These are phyloP conservation scores for Cassiopea andromeda DNA, from an alignment of 30 jellyfish, hydroid and myxozoan species.

Conservation along the genomic window DNA sequence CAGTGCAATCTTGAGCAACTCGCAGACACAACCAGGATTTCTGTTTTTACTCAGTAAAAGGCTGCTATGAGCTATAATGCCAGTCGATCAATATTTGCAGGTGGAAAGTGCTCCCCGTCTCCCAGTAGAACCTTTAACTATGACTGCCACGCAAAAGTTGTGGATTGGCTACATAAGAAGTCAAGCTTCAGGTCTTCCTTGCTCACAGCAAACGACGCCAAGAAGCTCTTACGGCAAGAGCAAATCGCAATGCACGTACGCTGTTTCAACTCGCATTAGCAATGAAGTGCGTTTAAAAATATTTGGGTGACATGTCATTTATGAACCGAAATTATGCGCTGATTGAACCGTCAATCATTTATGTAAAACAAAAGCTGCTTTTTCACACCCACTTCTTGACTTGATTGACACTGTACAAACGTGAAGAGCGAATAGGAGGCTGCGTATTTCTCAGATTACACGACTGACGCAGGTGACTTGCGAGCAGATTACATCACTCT, in stretches of 20 bases:
- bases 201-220: not conserved
- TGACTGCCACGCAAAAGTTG: not conserved
- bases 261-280: not conserved
- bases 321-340: slow-evolving; percentile 70
- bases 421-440: slow-evolving; percentile 41
- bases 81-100: slow-evolving; percentile 16
- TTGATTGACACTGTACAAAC: slow-evolving; percentile 76
- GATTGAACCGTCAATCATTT: slow-evolving; percentile 71
- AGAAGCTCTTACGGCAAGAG: not conserved
- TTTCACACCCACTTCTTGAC: slow-evolving; percentile 82
- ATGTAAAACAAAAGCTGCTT: slow-evolving; percentile 51
- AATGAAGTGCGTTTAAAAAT: slow-evolving; percentile 40
- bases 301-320: slow-evolving; percentile 64
- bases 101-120: not conserved
- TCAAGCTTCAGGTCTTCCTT: not conserved
- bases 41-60: not conserved
- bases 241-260: not conserved
- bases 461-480: slow-evolving; percentile 10
- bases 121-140: not conserved
- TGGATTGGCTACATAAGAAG: not conserved
- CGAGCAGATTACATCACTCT: not conserved
- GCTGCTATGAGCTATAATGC: not conserved
- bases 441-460: slow-evolving; percentile 17
- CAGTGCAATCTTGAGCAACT: not conserved
- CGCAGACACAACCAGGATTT: not conserved